Evolutionary conservation across 2,888 invertebrate genomes (phyloP), one percentile per base, ranked within the genome.

Genomic region (Chrysotoxum bicinctum): DNA sequence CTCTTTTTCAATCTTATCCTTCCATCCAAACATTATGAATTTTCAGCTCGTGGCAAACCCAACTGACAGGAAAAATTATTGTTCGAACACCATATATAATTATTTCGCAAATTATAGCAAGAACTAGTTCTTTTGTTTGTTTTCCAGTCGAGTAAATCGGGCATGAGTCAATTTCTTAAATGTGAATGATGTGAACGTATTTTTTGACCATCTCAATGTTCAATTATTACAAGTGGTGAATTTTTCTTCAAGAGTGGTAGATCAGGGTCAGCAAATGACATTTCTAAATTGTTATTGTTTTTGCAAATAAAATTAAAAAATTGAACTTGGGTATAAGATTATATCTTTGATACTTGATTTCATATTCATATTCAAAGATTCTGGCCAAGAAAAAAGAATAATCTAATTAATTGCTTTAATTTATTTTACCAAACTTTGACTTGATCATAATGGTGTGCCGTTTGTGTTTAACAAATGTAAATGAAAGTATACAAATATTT

Each of bases 391-490:
- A 48, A 48, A 2, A 21, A 21, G n/a, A 48, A 4, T 14, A 14
- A 6, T 21, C 5, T 14, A 1, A 14, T 48, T 14, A 21, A 48
- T 19, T 5, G 21, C 12, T 21, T 1, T 35, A 35, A 35, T 48
- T 21, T 21, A 48, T 12, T 10, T 48, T 5, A 37, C 6, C 5
- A 37, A 48, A 21, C 1, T 10, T 12, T 2, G 14, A 50, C 6
- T 50, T 12, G 6, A 0, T 10, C 16, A 45, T 14, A 66, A 84
- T 84, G 84, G 21, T 76, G 9, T 85, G 84, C 2, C 84, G 84
- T 56, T 72, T 85, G n/a, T 85, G 84, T 69, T 80, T 85, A 58
- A 54, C 19, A 1, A 32, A 80, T n/a, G 19, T 40, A 12, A 45
- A 21, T 19, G 14, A 40, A 50, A 45, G 14, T 10, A 45, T 70